phyloP scores from a whole-genome alignment of 2,113 vertebrate species.

The Oxygymnocypris stewartii region DNA sequence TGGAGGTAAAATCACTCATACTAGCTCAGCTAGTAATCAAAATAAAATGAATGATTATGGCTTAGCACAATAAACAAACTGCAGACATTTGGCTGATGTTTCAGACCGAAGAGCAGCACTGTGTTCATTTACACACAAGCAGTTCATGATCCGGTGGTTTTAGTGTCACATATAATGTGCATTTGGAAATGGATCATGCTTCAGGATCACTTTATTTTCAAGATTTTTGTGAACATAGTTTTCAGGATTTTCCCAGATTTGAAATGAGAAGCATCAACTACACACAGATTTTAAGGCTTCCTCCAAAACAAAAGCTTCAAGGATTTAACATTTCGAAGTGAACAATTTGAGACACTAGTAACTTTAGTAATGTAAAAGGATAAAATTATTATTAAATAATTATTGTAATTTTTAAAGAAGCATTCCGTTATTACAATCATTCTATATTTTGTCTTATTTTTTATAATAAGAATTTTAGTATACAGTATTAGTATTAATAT shows the following conservation, averaged over 20 bases:
- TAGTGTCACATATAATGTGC: background rate
- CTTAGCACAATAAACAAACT: background rate
- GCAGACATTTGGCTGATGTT: background rate
- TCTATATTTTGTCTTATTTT: too few relatives aligned
- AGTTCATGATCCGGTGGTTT: background rate
- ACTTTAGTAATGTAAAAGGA: too few relatives aligned
- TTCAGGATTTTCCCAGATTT: background rate
- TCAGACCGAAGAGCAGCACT: background rate
- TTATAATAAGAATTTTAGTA: too few relatives aligned
- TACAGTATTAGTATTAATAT: too few relatives aligned
- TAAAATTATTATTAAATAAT: too few relatives aligned
- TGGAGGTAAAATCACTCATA: background rate
- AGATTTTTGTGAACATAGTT: background rate
- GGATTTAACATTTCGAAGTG: too few relatives aligned
- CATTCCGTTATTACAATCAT: too few relatives aligned
- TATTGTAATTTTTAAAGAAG: too few relatives aligned
- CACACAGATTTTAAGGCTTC: background rate
- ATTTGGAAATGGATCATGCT: background rate
- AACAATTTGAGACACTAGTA: too few relatives aligned
- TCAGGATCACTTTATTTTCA: background rate
- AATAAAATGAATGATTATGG: background rate
- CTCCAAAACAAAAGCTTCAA: background rate
- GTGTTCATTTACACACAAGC: background rate
- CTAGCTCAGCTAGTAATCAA: background rate
- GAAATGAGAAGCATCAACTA: background rate